Evolutionary conservation across 1,140 invertebrate genomes (phyloP).

Genomic region (Nebria ingens): DNA sequence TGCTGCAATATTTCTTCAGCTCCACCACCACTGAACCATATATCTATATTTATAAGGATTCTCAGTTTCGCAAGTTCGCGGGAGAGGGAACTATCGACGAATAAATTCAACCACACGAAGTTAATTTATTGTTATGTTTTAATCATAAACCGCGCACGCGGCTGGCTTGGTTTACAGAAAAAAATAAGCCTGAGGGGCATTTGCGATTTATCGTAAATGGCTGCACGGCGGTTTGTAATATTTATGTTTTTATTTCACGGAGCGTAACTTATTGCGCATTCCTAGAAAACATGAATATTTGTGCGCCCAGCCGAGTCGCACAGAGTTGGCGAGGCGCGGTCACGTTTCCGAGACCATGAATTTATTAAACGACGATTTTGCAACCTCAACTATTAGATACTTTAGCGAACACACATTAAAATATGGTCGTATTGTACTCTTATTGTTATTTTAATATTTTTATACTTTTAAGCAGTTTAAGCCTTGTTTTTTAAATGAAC

Average conservation of each 20-base stretch:
- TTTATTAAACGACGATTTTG: neutral
- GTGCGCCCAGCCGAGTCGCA: no score
- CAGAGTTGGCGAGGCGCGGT: no score
- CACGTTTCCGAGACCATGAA: neutral
- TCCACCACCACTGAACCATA: no score
- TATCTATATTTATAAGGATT: no score
- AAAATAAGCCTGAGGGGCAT: neutral
- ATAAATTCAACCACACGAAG: neutral
- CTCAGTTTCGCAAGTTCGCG: neutral
- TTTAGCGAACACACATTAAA: no score
- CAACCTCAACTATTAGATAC: no score
- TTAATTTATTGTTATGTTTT: slow-evolving; percentile 9
- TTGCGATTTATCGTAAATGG: slow-evolving; percentile 7
- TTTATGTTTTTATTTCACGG: slow-evolving; percentile 9
- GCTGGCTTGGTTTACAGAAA: no score
- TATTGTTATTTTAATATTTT: no score
- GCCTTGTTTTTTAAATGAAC: no score
- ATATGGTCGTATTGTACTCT: no score
- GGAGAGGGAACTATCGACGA: neutral
- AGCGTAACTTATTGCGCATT: slow-evolving; percentile 9
- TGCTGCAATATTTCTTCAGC: no score
- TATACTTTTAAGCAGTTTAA: no score
- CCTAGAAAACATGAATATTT: slow-evolving; percentile 5
- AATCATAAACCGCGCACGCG: slow-evolving; percentile 6
- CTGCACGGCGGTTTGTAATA: neutral